Evolutionary conservation across 2,888 invertebrate species (phyloP), one percentile per base, ranked within the genome.

Genomic region (Tuta absoluta): DNA sequence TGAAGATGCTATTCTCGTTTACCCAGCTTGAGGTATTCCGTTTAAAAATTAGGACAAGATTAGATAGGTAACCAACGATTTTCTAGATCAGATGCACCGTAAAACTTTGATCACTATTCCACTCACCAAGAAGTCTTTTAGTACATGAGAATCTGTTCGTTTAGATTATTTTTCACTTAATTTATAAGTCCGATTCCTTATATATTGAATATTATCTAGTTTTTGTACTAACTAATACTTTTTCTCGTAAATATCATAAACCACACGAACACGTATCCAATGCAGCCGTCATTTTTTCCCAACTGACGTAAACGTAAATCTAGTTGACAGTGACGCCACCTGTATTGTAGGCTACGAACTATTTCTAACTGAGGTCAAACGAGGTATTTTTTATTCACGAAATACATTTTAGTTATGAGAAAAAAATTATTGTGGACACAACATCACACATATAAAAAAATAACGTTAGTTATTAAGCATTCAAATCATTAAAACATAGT

Each of bases 181-280:
- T 75, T 79, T 75, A 77, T 48, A 23, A 51, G 37, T 51, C 53
- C 53, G 21, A 8, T 53, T 53, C n/a, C 17, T 62, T 33, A n/a
- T 76, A 78, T 75, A 77, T 75, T 73, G 66, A 76, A 75, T 80
- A 79, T 75, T 80, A 37, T 81, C 77, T 80, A 82, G 75, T 75
- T 75, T 82, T 85, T 83, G 78, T 83, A 86, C 78, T 84, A 85
- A 76, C 70, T 86, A 87, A 84, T 86, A 89, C 85, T 90, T 86
- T 84, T 88, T 85, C 87, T 83, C 90, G 89, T 91, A 92, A 92
- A 91, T 92, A 92, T 92, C 91, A 91, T 91, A 91, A 90, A 87
- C 85, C 82, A 89, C 88, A 86, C 79, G 89, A 89, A 92, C 90
- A 91, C 91, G 91, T 91, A 91, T 91, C 88, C 81, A 91, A 87